A percentile compares a stretch with the other conserved stretches of the same genome.
Conservation (phyloP, 2,888 invertebrate species). For the Apodemia duryi region DNA sequence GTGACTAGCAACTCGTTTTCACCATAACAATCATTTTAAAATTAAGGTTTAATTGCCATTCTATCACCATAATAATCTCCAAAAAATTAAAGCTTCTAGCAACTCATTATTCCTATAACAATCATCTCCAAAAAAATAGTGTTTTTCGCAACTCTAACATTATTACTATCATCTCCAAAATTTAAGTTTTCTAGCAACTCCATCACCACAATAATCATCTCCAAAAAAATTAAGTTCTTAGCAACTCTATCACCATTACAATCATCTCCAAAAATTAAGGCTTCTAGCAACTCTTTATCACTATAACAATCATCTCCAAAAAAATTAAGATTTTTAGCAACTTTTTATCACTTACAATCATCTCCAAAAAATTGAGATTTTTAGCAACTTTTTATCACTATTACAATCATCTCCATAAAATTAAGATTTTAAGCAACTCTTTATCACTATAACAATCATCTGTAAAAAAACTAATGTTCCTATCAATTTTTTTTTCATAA, state of each 20-base stretch:
- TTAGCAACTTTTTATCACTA: too few relatives aligned
- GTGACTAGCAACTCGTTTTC: too few relatives aligned
- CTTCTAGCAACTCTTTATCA: not conserved
- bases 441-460: not conserved
- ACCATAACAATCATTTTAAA: too few relatives aligned
- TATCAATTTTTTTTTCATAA: not conserved
- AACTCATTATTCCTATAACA: not conserved
- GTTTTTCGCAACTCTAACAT: not conserved
- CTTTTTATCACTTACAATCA: not conserved
- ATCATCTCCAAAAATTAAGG: not conserved
- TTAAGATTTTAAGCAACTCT: not conserved
- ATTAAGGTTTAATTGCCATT: too few relatives aligned
- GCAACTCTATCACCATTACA: too few relatives aligned
- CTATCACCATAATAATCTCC: too few relatives aligned
- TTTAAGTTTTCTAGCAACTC: too few relatives aligned
- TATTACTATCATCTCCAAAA: not conserved
- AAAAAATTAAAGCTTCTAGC: not conserved
- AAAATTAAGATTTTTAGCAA: not conserved
- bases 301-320: not conserved
- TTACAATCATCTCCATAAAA: too few relatives aligned
- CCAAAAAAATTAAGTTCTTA: too few relatives aligned
- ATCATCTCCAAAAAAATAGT: not conserved
- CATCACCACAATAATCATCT: too few relatives aligned
- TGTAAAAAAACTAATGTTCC: not conserved
- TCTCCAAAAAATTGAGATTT: not conserved